Conservation (phyloP, 2,797 vertebrate species). For the Leptatherina wallacei region DNA sequence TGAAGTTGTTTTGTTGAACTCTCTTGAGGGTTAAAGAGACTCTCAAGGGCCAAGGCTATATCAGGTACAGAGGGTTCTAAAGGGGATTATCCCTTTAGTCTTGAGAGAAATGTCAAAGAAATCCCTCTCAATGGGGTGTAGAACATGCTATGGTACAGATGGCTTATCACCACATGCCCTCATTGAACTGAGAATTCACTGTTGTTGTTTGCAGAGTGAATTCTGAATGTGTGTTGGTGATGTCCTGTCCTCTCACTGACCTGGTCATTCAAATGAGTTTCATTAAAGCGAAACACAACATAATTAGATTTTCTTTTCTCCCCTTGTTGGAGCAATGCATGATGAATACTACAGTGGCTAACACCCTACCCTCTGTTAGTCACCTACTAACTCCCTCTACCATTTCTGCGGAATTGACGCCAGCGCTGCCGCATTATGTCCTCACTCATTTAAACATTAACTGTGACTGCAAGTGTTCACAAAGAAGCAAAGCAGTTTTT, state of each 20-base stretch:
- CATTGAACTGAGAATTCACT: slow-evolving; percentile 24
- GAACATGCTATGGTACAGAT: slow-evolving; percentile 61
- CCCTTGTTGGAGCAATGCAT: neutral
- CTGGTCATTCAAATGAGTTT: slow-evolving; percentile 17
- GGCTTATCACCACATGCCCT: slow-evolving; percentile 62
- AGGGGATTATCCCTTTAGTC: slow-evolving; percentile 75
- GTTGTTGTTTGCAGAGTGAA: slow-evolving; percentile 39
- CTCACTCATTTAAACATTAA: slow-evolving; percentile 13
- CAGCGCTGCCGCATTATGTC: neutral
- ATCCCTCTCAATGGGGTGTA: slow-evolving; percentile 58
- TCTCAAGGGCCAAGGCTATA: slow-evolving; percentile 62
- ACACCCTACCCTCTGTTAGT: neutral
- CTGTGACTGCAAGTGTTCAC: slow-evolving; percentile 17
- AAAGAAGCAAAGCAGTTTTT: neutral
- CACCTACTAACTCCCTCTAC: neutral
- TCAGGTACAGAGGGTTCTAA: slow-evolving; percentile 69
- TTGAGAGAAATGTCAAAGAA: slow-evolving; percentile 67
- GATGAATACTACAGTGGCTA: neutral
- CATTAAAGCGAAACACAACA: slow-evolving; percentile 17
- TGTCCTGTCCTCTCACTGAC: slow-evolving; percentile 17
- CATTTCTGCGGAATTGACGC: slow-evolving; percentile 4
- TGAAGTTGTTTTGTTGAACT: slow-evolving; percentile 70
- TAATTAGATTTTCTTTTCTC: slow-evolving; percentile 23
- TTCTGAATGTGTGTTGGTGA: slow-evolving; percentile 12
- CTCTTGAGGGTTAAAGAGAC: slow-evolving; percentile 71